Evolutionary conservation across 2,888 invertebrate genomes (phyloP).

Genomic region (Tetragnatha montana): DNA sequence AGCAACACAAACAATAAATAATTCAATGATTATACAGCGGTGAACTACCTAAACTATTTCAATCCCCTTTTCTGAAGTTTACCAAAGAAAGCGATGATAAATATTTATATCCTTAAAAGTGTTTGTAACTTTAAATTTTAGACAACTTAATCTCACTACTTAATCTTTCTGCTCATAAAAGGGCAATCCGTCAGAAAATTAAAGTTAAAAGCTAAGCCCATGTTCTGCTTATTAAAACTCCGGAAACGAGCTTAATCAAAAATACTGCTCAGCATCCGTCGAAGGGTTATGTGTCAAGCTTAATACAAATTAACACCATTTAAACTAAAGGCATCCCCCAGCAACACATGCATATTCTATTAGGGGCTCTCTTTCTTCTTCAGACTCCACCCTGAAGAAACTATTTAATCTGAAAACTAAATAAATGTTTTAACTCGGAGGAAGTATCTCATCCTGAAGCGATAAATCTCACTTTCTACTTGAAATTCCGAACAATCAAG

Average conservation of each 20-base stretch:
- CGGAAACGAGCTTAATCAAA: neutral
- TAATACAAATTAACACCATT: neutral
- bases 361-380: neutral
- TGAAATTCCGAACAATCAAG: conserved; percentile 1
- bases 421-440: neutral
- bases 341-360: neutral
- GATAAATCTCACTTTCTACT: conserved; percentile 1
- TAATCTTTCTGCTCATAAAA: no score
- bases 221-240: neutral
- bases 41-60: no score
- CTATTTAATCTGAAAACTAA: neutral
- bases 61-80: no score
- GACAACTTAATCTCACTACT: no score
- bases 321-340: neutral
- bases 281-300: neutral
- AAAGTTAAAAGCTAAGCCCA: no score
- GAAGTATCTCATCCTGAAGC: neutral
- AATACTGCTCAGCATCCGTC: neutral
- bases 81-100: no score
- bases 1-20: no score
- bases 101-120: no score
- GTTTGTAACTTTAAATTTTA: no score
- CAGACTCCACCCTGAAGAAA: neutral
- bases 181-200: no score
- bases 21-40: no score